Base-by-base conservation (phyloP, 2,888 invertebrate genomes). In the Nemoura dubitans region DNA sequence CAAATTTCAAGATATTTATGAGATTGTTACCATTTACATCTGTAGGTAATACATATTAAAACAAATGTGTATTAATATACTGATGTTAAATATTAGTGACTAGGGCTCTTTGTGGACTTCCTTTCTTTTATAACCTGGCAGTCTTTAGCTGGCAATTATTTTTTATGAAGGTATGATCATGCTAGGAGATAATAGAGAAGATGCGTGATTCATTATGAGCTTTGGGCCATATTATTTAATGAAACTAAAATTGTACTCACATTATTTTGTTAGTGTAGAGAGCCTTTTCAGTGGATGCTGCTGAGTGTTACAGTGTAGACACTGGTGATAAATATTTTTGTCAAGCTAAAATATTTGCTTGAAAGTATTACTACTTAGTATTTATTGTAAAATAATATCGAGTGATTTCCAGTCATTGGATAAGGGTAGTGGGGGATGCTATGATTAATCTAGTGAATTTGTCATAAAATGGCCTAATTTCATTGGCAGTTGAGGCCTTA, bases 391-490 rank as follows among this genome's bases (percentile, higher is more conserved):
- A 59, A 59, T 7, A 21, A 16, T 1, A 10, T 59, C 21, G n/a
- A 36, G 21, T 59, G 14, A 59, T 59, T 3, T 59, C 59, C 59
- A 59, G 14, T 59, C 59, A 21, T 59, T 59, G 59, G 59, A 59
- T 59, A 59, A 59, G 16, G 14, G 59, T 2, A 59, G 59, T 59
- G 59, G 21, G 36, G 59, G 14, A 59, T 21, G 59, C 21, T 59
- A 21, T 59, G 14, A 59, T 59, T 59, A 59, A 59, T 59, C 59
- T 59, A 59, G 59, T 59, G 59, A 59, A 59, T 59, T 2, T 59
- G 59, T 59, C 59, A 59, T 59, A 21, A 59, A 59, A 59, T 59
- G 59, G 59, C 59, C 59, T 59, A 59, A 59, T 59, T 59, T 59
- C 10, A 59, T 59, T 59, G 59, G 6, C 59, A 21, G 59, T 59